Evolutionary conservation across 2,113 vertebrate species (phyloP), one percentile per base, ranked within the genome.

Genomic region (Dendrocopos noguchii): DNA sequence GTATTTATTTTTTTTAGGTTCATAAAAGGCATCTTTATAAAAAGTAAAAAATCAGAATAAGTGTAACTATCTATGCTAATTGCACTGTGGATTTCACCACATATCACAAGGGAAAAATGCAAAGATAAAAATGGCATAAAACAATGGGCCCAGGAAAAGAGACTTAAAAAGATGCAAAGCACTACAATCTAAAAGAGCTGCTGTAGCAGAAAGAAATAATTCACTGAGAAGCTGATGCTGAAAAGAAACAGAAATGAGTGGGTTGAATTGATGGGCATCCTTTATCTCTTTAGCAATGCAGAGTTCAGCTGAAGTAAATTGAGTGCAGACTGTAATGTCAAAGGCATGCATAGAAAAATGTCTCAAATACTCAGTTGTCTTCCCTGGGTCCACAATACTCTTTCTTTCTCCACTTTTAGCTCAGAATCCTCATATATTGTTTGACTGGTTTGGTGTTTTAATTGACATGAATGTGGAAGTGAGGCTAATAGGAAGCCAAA

Each of bases 181-280:
- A 42, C 0, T 2, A 81, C 52, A 44, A 9, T 42, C 59, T 92
- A 61, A 95, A 87, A 80, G 28, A 91, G 25, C 61, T 77, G 47
- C 53, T 64, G 12, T 44, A 74, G 72, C 33, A 86, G 65, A 82
- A 92, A 56, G 52, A 87, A 84, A 60, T 68, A 82, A 87, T 87
- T 87, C 72, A 70, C 59, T 59, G 78, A 84, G 86, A 88, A 89
- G 59, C 4, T 84, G 91, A 82, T 92, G 89, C 68, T 73, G 61
- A 83, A 95, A 95, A 57, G 74, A 87, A 94, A 67, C 50, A 92
- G 60, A 92, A 94, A 93, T 50, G 80, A 90, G 53, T 85, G 63
- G 65, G 72, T 36, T 93, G 89, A 86, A 88, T 80, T 82, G 75
- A 90, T 66, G 87, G 59, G 59, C 0, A 0, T 87, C 47, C 39